Conservation (phyloP, 30 jellyfish, hydroid and myxozoan genomes). For the Aurelia aurita complex sp. Pacific region DNA sequence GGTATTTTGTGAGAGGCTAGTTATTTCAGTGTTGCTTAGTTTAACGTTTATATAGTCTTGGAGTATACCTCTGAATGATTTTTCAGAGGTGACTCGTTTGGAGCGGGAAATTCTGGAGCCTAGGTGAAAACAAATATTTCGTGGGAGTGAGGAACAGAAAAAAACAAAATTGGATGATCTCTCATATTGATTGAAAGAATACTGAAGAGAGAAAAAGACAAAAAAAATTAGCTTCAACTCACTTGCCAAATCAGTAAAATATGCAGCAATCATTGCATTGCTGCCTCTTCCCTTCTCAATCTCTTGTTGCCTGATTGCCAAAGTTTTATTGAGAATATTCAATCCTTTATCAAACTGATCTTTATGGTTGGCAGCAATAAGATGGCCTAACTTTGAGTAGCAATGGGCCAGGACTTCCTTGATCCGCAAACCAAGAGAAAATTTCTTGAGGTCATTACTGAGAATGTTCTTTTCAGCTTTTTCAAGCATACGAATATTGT, state of each 20-base stretch:
- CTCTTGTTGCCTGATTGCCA: not conserved
- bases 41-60: no score
- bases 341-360: constrained; percentile 2
- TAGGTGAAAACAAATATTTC: no score
- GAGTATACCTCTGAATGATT: no score
- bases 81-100: no score
- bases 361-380: not conserved
- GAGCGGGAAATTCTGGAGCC: no score
- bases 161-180: no score
- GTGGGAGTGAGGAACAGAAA: no score
- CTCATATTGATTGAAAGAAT: no score
- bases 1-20: no score
- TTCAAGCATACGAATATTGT: not conserved
- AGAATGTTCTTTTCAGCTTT: not conserved
- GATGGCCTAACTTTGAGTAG: constrained; percentile 5
- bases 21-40: no score
- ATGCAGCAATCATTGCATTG: not conserved
- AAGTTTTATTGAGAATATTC: not conserved
- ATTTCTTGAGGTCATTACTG: not conserved
- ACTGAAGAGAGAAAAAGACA: not conserved
- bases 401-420: constrained; percentile 11
- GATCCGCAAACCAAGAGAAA: not conserved
- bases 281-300: constrained; percentile 1
- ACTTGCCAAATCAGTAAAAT: constrained; percentile 3
- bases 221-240: not conserved